Evolutionary conservation across 2,797 vertebrate genomes (phyloP).

Genomic region (Molossus molossus): DNA sequence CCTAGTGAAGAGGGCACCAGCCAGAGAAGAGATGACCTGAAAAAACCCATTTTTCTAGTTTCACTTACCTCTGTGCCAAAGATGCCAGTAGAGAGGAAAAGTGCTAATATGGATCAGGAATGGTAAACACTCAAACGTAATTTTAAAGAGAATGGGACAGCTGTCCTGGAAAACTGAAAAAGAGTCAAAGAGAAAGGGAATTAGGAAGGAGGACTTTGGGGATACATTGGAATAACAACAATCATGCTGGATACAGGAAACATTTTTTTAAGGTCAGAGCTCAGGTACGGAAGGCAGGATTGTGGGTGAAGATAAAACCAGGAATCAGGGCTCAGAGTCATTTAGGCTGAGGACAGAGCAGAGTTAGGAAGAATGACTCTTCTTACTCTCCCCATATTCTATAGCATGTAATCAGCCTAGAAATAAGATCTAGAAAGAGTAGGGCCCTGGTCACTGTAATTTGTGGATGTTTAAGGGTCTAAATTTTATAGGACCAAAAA

Average conservation of each 20-base stretch:
- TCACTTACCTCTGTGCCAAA: slow-evolving; percentile 36
- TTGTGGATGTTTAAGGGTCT: background rate
- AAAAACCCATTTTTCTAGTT: background rate
- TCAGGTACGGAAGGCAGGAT: background rate
- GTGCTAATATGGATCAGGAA: background rate
- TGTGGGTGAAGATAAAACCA: background rate
- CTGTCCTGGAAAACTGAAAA: background rate
- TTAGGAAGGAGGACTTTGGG: background rate
- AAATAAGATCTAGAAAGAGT: background rate
- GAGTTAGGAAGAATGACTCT: background rate
- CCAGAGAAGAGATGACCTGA: background rate
- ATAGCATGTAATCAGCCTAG: background rate
- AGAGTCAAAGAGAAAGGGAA: background rate
- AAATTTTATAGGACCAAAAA: background rate
- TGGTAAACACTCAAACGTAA: background rate
- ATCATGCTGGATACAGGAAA: background rate
- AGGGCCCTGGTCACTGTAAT: background rate
- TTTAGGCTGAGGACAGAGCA: background rate
- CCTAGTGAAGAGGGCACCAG: background rate
- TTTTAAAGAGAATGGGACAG: rapidly evolving
- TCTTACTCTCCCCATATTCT: background rate
- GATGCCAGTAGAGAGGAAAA: background rate
- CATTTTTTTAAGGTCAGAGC: background rate
- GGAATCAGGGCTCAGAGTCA: background rate
- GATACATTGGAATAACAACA: background rate